A percentile compares a stretch with the other conserved stretches of the same genome.
Conservation (phyloP, 2,888 invertebrate species). For the Oscheius sp. region DNA sequence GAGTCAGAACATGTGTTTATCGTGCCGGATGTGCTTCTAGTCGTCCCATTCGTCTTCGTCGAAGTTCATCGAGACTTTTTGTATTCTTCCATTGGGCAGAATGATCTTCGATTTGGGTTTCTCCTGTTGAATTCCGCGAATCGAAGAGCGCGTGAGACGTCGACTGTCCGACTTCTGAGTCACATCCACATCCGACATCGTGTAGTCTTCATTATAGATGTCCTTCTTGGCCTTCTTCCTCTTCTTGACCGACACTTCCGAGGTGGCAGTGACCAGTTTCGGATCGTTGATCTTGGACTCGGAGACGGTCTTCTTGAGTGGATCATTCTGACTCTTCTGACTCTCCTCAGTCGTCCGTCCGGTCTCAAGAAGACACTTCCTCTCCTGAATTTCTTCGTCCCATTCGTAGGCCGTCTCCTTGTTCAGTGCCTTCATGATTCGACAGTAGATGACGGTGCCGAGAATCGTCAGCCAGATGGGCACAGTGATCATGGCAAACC, state of each 20-base stretch:
- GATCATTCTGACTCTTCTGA: neutral
- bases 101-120: conserved; percentile 2
- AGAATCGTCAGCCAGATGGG: conserved; percentile 19
- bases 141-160: neutral
- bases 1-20: neutral
- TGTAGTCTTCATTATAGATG: neutral
- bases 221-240: neutral
- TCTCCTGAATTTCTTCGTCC: neutral
- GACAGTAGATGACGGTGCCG: neutral
- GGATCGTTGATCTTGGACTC: neutral
- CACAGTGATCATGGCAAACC: neutral
- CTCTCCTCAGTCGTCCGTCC: neutral
- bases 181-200: neutral
- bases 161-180: conserved; percentile 6
- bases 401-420: conserved; percentile 11
- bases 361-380: neutral
- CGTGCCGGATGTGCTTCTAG: neutral
- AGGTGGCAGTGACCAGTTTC: neutral
- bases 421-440: neutral
- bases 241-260: neutral
- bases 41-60: conserved; percentile 25
- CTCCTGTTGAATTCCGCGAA: conserved; percentile 21
- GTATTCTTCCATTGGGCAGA: conserved; percentile 16
- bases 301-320: neutral
- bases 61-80: conserved; percentile 25